phyloP scores from a whole-genome alignment of 2,797 vertebrate genomes.

The Bradypodion ventrale region DNA sequence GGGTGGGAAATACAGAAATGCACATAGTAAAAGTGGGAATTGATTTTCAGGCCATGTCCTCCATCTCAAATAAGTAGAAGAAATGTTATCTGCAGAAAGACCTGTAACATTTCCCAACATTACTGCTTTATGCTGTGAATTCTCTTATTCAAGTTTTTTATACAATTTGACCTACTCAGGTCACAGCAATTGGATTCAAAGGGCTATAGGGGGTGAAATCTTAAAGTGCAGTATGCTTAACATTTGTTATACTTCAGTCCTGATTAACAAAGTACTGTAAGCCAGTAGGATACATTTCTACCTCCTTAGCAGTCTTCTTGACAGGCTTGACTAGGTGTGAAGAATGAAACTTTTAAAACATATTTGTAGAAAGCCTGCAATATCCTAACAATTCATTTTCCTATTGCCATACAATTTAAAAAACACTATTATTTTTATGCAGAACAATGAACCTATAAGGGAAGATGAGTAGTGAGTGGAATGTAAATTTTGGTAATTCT shows the following conservation, averaged over 20 bases:
- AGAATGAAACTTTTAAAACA: neutral
- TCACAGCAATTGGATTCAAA: neutral
- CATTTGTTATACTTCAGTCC: neutral
- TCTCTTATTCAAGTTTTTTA: neutral
- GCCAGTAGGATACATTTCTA: constrained; percentile 1
- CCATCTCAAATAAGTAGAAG: neutral
- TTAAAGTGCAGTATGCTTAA: neutral
- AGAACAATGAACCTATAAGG: neutral
- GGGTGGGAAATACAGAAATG: neutral
- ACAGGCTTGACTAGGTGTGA: neutral
- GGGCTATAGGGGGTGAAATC: neutral
- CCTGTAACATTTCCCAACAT: neutral
- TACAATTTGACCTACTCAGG: neutral
- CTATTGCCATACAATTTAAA: neutral
- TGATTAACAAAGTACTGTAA: constrained; percentile 14
- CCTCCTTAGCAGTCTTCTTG: neutral
- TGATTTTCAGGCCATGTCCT: neutral
- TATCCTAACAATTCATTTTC: neutral
- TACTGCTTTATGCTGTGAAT: neutral
- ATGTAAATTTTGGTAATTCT: neutral
- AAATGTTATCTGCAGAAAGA: neutral
- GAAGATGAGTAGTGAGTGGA: neutral
- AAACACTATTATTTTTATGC: neutral
- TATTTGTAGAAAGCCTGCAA: neutral
- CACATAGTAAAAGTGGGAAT: neutral